phyloP scores from a whole-genome alignment of 2,113 vertebrate genomes.

The Cephalopholis sonnerati region DNA sequence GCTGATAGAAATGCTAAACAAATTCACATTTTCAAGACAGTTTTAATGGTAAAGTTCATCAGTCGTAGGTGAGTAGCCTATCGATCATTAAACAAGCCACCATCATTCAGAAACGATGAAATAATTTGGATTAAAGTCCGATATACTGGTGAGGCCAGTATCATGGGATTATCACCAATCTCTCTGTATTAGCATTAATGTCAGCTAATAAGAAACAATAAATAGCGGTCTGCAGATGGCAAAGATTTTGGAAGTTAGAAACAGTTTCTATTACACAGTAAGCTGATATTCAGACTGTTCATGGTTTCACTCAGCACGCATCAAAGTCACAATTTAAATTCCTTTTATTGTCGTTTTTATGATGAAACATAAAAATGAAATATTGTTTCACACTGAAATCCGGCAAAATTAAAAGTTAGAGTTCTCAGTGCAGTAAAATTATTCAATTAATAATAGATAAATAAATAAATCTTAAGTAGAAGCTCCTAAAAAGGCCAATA shows the following conservation, averaged over 20 bases:
- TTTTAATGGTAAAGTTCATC: background rate
- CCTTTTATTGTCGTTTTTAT: too few species aligned
- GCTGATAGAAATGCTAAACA: slow-evolving; percentile 1
- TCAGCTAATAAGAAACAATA: background rate
- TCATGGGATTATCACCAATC: background rate
- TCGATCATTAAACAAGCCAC: slow-evolving; percentile 41
- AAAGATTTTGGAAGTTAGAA: background rate
- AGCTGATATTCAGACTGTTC: background rate
- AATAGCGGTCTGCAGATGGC: background rate
- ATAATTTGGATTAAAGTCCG: background rate
- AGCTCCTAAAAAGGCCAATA: too few species aligned
- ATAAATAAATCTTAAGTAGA: too few species aligned
- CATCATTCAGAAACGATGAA: background rate
- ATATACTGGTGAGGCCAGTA: background rate
- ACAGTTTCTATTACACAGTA: background rate
- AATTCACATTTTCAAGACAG: background rate
- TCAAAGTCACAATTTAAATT: too few species aligned
- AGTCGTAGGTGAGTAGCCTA: slow-evolving; percentile 3
- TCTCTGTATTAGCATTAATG: background rate
- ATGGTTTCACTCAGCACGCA: background rate
- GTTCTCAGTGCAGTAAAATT: too few species aligned
- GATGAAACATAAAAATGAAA: too few species aligned
- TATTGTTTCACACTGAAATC: too few species aligned
- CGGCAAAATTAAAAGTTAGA: too few species aligned
- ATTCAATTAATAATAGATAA: too few species aligned